Evolutionary conservation across 1,140 invertebrate species (phyloP), one percentile per base, ranked within the genome.

Genomic region (Caerostris darwini): DNA sequence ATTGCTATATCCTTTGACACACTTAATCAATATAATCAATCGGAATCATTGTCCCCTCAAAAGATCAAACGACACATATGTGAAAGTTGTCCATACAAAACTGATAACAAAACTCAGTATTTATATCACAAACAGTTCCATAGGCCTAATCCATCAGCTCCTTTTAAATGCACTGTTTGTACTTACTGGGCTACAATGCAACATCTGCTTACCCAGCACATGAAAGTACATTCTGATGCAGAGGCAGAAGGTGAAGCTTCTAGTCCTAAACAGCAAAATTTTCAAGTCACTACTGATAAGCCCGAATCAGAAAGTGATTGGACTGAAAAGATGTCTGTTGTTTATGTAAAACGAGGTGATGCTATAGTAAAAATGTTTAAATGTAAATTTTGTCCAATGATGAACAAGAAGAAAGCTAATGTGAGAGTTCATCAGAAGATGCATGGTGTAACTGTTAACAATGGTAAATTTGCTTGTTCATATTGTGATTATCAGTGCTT

Each of bases 111-210:
- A 96, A 98, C 97, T 71, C 98, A 98, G 95, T 98, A 97, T 95
- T 97, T 98, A 94, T 98, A 98, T 95, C 98, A 98, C 95, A 97
- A 98, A 95, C 98, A 98, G 95, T 98, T 98, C 95, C 98, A 99
- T 95, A 97, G 97, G 69, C 97, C 97, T 14, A 95, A 95, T 85
- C 95, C 95, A 10, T 95, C 95, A n/a, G 95, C 95, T 54, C 97
- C 97, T 54, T 98, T 97, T 96, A 98, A 98, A 95, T 98, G 98
- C 96, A 97, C 97, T 1, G 96, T 97, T 92, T 99, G 98, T 96
- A 97, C 97, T 94, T 99, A 98, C 95, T 98, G 98, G 95, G 98
- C 98, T 2, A 97, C 97, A 57, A 98, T 98, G 95, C 97, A 97
- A 77, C 97, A 98, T 95, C 96, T 98, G 14, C 96, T 98, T 3